A percentile compares a stretch with the other conserved stretches of the same genome.
Evolutionary conservation across 2,797 vertebrate genomes (phyloP).

Genomic region (Thaleichthys pacificus): DNA sequence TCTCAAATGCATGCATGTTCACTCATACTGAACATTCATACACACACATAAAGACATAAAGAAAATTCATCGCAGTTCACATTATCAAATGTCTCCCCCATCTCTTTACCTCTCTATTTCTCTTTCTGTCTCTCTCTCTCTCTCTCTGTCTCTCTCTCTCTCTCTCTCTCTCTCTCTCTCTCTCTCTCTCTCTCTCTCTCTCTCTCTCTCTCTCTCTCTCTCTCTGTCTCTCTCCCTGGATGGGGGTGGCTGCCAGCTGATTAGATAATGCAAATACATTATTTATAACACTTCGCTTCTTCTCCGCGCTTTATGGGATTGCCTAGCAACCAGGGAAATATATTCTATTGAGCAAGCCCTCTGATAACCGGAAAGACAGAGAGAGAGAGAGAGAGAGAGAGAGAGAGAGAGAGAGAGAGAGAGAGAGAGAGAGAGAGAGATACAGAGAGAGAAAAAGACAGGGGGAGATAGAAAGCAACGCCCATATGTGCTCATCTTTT

Average conservation of each 20-base stretch:
- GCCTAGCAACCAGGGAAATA: constrained; percentile 82
- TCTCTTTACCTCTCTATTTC: neutral
- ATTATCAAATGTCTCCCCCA: no score
- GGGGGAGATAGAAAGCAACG: constrained; percentile 3
- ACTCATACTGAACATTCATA: constrained; percentile 44
- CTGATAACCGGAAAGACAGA: constrained; percentile 58
- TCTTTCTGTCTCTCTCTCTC: neutral
- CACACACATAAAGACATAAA: constrained; percentile 20
- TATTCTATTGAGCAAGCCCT: constrained; percentile 72
- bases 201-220: neutral
- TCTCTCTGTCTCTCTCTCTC: neutral
- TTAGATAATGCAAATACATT: constrained; percentile 84
- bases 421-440: neutral
- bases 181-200: neutral
- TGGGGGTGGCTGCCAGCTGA: constrained; percentile 73
- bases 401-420: constrained; percentile 26
- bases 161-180: constrained; percentile 15
- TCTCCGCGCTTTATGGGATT: constrained; percentile 75
- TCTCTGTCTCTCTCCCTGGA: constrained; percentile 7
- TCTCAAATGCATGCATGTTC: constrained; percentile 21
- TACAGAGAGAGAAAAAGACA: constrained; percentile 15
- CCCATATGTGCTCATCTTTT: neutral
- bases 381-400: constrained; percentile 11
- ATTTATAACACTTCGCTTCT: constrained; percentile 80
- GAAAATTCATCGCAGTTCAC: neutral